Conservation (phyloP, 2,113 vertebrate genomes). For the Malaclemys terrapin region DNA sequence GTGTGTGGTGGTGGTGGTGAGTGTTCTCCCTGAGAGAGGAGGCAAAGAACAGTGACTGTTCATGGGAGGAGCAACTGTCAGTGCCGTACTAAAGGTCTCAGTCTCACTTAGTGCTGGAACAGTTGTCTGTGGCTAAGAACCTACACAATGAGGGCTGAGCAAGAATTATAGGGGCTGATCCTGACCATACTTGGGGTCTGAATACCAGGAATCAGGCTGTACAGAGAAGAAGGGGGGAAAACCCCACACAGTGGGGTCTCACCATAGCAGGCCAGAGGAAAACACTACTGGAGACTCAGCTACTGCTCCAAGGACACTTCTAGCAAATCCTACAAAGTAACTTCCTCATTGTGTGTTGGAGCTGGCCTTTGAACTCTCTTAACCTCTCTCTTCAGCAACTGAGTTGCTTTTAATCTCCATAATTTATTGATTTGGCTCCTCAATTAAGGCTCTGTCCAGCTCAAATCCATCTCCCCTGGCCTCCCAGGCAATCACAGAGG, state of each 20-base stretch:
- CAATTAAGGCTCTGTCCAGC: not conserved
- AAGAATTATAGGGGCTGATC: not conserved
- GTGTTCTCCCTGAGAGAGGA: not conserved
- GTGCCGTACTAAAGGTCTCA: not conserved
- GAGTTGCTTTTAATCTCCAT: not conserved
- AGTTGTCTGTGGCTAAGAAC: not conserved
- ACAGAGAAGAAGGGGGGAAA: not conserved
- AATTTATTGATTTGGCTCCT: not conserved
- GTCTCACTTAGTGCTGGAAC: not conserved
- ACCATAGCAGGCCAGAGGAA: not conserved
- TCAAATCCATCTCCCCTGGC: not conserved
- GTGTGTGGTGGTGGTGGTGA: not conserved
- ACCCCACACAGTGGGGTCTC: not conserved
- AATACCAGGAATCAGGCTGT: not conserved
- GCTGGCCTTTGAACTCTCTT: not conserved
- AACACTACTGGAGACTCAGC: not conserved
- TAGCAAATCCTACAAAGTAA: not conserved
- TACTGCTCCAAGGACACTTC: not conserved
- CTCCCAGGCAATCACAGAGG: not conserved
- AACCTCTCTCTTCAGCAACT: not conserved
- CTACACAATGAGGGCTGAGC: not conserved
- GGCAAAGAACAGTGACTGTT: not conserved
- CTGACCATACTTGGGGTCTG: not conserved
- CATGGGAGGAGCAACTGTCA: not conserved
- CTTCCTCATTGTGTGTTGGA: not conserved